Percentiles rank a stretch among this genome's conserved stretches.
Conservation (phyloP, 2,113 vertebrate genomes). For the Dromaius novaehollandiae region DNA sequence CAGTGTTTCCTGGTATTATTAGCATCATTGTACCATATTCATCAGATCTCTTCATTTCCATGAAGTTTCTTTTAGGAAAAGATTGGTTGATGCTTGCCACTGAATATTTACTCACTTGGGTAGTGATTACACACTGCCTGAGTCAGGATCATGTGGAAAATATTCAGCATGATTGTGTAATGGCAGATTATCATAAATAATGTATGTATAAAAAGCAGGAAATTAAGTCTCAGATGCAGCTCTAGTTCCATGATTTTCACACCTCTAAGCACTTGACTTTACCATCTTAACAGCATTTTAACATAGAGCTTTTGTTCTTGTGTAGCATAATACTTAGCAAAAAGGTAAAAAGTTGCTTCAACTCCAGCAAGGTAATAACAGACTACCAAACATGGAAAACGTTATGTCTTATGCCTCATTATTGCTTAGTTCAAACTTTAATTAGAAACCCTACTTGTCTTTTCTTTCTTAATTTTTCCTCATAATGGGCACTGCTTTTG, state of each 20-base stretch:
- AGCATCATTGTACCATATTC: background rate
- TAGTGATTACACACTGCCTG: background rate
- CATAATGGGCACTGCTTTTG: background rate
- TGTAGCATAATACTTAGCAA: background rate
- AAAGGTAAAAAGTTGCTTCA: background rate
- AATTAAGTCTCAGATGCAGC: background rate
- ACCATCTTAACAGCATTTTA: background rate
- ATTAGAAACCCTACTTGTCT: background rate
- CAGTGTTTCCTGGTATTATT: background rate
- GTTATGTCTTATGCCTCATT: background rate
- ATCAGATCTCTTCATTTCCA: background rate
- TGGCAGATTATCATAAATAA: background rate
- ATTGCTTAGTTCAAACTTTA: background rate
- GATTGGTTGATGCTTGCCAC: background rate
- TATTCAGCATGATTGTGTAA: background rate
- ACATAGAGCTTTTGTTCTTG: background rate
- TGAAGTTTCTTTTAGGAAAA: background rate
- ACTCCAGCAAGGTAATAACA: background rate
- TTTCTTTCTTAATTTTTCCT: background rate
- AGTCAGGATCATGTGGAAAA: background rate
- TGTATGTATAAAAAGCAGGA: background rate
- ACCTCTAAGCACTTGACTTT: background rate
- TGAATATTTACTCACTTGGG: conserved; percentile 12
- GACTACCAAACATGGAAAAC: background rate
- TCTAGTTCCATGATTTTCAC: background rate